Percentiles rank a stretch among this genome's conserved stretches.
These are phyloP conservation scores for Callyntrura sp. DNA, from an alignment of 2,888 invertebrate genomes.

Conservation along the genomic window DNA sequence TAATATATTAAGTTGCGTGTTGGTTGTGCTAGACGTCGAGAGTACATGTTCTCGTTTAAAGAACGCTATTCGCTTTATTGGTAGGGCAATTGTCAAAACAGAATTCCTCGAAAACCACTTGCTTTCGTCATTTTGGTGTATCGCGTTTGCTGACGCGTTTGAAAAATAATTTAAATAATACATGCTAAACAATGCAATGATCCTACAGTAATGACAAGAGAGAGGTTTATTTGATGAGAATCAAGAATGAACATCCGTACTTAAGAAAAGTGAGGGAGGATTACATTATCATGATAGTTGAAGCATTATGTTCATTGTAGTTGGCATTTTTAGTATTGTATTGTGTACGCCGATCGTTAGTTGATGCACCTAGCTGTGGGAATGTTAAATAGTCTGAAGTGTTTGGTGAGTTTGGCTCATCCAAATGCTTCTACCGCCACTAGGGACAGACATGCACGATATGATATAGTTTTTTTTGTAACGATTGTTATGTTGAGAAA, in stretches of 20 bases:
- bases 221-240: slow-evolving; percentile 27
- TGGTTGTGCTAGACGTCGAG: no score
- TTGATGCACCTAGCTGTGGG: neutral
- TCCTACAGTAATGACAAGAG: slow-evolving; percentile 33
- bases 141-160: neutral
- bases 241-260: slow-evolving; percentile 8
- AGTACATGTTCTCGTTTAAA: no score
- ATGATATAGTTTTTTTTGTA: slow-evolving; percentile 1
- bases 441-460: neutral
- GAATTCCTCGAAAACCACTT: neutral
- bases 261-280: slow-evolving; percentile 34
- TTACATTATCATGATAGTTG: neutral
- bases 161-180: slow-evolving; percentile 25
- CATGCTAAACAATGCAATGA: slow-evolving; percentile 31
- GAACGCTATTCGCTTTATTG: no score
- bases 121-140: neutral
- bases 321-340: neutral
- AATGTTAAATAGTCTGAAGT: neutral
- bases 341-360: neutral
- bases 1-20: no score
- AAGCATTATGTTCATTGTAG: slow-evolving; percentile 12
- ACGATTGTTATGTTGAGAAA: slow-evolving; percentile 17
- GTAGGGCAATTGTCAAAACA: no score
- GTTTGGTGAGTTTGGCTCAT: neutral
- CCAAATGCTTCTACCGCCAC: neutral